Conservation (phyloP, 2,113 vertebrate genomes). For the Plecturocebus donacophilus region DNA sequence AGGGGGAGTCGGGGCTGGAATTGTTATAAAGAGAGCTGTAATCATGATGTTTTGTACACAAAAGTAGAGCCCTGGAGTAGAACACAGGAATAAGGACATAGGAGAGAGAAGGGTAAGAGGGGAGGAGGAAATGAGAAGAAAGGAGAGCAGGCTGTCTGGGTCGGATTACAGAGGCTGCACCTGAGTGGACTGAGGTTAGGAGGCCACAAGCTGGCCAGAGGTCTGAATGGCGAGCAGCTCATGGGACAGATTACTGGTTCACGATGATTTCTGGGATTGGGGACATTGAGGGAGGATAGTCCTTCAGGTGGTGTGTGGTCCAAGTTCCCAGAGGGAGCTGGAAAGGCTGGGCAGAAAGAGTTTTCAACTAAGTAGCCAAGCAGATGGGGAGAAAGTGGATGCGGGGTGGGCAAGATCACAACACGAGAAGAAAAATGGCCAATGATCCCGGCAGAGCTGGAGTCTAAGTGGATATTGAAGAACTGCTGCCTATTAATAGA, state of each 20-base stretch:
- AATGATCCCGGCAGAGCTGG: rapidly evolving
- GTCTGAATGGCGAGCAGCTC: not conserved
- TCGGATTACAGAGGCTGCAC: not conserved
- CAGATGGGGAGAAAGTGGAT: not conserved
- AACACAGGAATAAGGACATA: not conserved
- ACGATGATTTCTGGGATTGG: not conserved
- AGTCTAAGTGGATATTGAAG: not conserved
- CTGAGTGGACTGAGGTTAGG: not conserved
- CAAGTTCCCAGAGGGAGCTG: not conserved
- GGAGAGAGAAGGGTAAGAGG: not conserved
- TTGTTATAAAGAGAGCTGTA: not conserved
- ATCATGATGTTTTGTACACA: not conserved
- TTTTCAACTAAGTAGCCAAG: not conserved
- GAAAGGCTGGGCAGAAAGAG: not conserved
- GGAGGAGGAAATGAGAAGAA: not conserved
- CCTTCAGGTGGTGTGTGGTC: not conserved
- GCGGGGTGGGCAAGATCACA: not conserved
- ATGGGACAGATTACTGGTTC: not conserved
- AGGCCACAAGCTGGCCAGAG: not conserved
- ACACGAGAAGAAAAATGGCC: not conserved
- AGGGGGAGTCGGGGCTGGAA: not conserved
- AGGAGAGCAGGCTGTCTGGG: not conserved
- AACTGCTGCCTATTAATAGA: not conserved
- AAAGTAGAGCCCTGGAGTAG: not conserved
- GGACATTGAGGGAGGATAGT: not conserved